These are phyloP conservation scores for Drosophila quinaria DNA, from an alignment of 2,888 invertebrate species.

Conservation along the genomic window DNA sequence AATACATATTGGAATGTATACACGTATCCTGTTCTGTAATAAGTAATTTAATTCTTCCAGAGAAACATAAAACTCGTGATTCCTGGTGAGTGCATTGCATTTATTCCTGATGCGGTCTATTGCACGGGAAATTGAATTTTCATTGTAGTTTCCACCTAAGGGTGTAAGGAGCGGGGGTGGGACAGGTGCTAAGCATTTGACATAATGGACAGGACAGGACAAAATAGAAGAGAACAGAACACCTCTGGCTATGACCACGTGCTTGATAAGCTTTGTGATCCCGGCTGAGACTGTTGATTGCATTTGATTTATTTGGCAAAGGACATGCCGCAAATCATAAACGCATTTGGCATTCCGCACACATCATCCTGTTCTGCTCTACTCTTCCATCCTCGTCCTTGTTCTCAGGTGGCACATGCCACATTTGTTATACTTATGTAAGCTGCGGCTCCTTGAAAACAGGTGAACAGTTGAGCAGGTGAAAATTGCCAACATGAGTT, in stretches of 20 bases:
- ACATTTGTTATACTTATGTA: conserved; percentile 70
- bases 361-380: conserved; percentile 17
- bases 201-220: conserved; percentile 45
- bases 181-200: conserved; percentile 44
- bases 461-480: conserved; percentile 57
- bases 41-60: conserved; percentile 2
- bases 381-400: background rate
- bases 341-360: conserved; percentile 68
- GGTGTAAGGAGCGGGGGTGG: background rate
- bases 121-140: conserved; percentile 70
- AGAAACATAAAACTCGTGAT: conserved; percentile 11
- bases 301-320: conserved; percentile 79
- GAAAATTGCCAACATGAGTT: conserved; percentile 82
- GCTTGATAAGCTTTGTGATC: conserved; percentile 56
- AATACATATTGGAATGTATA: background rate
- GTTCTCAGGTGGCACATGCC: conserved; percentile 29
- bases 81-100: conserved; percentile 32
- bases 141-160: conserved; percentile 46
- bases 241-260: conserved; percentile 27
- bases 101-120: conserved; percentile 46
- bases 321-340: conserved; percentile 79
- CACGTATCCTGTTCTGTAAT: conserved; percentile 4
- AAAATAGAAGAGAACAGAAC: background rate
- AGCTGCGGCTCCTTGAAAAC: conserved; percentile 59
- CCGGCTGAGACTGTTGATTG: conserved; percentile 68